These are phyloP conservation scores for Spinus pinus DNA, from an alignment of 2,797 vertebrate species.

Conservation along the genomic window DNA sequence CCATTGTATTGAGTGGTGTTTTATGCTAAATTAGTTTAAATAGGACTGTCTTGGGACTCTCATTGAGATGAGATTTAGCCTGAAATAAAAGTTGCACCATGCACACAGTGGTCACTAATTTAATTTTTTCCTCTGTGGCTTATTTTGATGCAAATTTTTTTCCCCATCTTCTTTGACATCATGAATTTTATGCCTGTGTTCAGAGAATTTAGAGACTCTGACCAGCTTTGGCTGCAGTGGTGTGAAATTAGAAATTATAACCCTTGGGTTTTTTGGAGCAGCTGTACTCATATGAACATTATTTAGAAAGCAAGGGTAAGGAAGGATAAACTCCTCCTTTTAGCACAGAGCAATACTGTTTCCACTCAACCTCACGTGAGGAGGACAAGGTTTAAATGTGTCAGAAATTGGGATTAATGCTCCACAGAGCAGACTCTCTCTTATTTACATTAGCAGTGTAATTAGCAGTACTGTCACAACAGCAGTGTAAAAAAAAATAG, in stretches of 20 bases:
- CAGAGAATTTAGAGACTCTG: neutral
- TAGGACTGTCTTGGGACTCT: neutral
- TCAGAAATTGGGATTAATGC: neutral
- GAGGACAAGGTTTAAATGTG: neutral
- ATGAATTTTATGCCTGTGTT: neutral
- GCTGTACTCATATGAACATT: neutral
- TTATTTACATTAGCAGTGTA: neutral
- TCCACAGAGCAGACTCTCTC: neutral
- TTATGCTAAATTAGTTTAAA: conserved; percentile 30
- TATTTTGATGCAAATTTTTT: neutral
- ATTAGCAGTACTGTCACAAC: neutral
- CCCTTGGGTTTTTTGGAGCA: neutral
- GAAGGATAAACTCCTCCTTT: neutral
- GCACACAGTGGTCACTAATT: neutral
- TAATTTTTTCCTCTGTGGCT: neutral
- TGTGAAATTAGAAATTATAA: neutral
- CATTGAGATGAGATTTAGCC: neutral
- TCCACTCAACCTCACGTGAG: neutral
- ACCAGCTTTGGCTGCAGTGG: neutral
- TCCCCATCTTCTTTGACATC: neutral
- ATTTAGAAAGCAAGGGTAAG: neutral
- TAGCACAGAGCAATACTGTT: neutral
- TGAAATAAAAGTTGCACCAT: neutral
- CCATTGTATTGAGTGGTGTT: neutral
- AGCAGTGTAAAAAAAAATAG: neutral